These are phyloP conservation scores for Nyleta sp. DNA, from an alignment of 2,888 invertebrate genomes.

Conservation along the genomic window DNA sequence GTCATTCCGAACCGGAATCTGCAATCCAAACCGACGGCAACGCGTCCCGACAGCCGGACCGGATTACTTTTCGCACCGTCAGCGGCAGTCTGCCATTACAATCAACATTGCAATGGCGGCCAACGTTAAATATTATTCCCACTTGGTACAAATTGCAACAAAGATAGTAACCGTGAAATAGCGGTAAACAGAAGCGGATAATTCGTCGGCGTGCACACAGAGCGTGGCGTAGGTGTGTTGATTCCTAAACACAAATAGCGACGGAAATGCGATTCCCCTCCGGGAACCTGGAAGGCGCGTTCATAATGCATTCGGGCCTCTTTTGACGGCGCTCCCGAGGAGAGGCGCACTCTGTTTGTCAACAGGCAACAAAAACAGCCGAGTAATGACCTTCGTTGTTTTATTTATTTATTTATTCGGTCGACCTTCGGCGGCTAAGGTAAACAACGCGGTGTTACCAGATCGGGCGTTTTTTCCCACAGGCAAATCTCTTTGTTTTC, in stretches of 20 bases:
- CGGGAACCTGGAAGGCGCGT: conserved; percentile 17
- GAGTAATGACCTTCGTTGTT: not conserved
- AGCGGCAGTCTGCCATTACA: too few relatives aligned
- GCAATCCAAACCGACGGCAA: too few relatives aligned
- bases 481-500: too few relatives aligned
- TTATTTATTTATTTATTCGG: conserved; percentile 9
- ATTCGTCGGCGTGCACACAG: conserved; percentile 24
- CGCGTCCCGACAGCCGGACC: too few relatives aligned
- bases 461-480: too few relatives aligned
- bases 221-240: conserved; percentile 22
- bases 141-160: conserved; percentile 13
- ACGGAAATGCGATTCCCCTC: conserved; percentile 22
- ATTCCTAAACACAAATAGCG: conserved; percentile 36
- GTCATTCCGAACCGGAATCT: too few relatives aligned
- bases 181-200: conserved; percentile 27
- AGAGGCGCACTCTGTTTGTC: not conserved
- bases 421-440: conserved; percentile 2
- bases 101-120: not conserved
- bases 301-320: conserved; percentile 19
- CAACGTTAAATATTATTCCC: conserved; percentile 12
- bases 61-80: too few relatives aligned
- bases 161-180: conserved; percentile 31
- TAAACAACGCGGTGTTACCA: not conserved
- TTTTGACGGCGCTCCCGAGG: not conserved
- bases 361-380: not conserved